Evolutionary conservation across 2,113 vertebrate species (phyloP).

Genomic region (Leuciscus idus): DNA sequence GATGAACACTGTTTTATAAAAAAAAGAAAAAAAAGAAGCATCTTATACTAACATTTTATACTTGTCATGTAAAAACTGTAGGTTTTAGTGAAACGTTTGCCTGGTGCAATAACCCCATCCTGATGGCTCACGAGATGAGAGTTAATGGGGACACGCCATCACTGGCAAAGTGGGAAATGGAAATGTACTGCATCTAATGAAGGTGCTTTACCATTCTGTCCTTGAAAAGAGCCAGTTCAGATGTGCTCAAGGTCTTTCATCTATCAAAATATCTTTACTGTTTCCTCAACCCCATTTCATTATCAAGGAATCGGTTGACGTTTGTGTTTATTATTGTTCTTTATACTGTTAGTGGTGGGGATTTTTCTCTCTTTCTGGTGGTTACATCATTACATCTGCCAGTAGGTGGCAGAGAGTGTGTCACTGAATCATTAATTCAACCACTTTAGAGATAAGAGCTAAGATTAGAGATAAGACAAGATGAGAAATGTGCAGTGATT

Average conservation of each 20-base stretch:
- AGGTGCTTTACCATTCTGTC: conserved; percentile 12
- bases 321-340: not conserved
- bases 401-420: too few relatives aligned
- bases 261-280: not conserved
- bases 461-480: too few relatives aligned
- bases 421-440: too few relatives aligned
- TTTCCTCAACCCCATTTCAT: not conserved
- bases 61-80: conserved; percentile 26
- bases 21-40: not conserved
- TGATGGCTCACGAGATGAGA: not conserved
- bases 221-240: conserved; percentile 33
- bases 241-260: not conserved
- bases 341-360: too few relatives aligned
- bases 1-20: not conserved
- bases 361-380: not conserved
- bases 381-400: not conserved
- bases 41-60: conserved; percentile 9
- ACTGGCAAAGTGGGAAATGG: not conserved
- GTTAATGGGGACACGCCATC: not conserved
- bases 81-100: not conserved
- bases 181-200: conserved; percentile 12
- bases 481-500: too few relatives aligned
- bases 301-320: not conserved
- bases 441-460: too few relatives aligned
- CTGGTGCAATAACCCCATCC: conserved; percentile 4